A percentile compares a stretch with the other conserved stretches of the same genome.
phyloP scores from a whole-genome alignment of 2,888 invertebrate species.

The Elysia crispata region DNA sequence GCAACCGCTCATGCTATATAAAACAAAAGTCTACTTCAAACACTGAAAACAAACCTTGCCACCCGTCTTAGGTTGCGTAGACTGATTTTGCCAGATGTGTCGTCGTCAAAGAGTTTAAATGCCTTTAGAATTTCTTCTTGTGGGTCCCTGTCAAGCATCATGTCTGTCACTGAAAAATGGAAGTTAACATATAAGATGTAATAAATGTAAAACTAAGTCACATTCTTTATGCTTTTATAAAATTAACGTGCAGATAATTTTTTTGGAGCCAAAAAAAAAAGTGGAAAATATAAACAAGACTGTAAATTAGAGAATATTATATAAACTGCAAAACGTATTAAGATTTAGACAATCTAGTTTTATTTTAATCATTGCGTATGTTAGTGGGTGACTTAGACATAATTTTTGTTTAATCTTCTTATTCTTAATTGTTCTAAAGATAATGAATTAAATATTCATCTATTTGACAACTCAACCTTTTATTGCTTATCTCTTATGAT shows the following conservation, averaged over 20 bases:
- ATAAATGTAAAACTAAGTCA: background rate
- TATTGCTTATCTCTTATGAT: background rate
- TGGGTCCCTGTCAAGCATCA: conserved; percentile 77
- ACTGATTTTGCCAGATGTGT: conserved; percentile 77
- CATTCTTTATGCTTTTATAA: background rate
- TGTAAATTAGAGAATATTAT: background rate
- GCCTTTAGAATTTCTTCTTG: conserved; percentile 77
- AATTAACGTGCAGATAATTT: background rate
- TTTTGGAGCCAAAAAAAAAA: too few species aligned
- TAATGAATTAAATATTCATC: too few species aligned
- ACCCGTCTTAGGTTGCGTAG: conserved; percentile 76
- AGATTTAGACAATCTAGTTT: too few species aligned
- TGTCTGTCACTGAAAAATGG: conserved; percentile 74
- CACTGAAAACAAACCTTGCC: conserved; percentile 67
- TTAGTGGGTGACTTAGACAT: too few species aligned
- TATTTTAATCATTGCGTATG: too few species aligned
- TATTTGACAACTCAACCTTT: too few species aligned
- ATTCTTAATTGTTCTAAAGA: too few species aligned
- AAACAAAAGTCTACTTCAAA: too few species aligned
- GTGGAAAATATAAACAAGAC: background rate
- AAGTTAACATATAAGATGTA: background rate
- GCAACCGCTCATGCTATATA: too few species aligned
- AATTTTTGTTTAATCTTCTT: too few species aligned
- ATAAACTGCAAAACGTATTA: too few species aligned
- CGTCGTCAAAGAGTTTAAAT: conserved; percentile 78